These are phyloP conservation scores for Vanacampus margaritifer DNA, from an alignment of 2,113 vertebrate species.

Conservation along the genomic window DNA sequence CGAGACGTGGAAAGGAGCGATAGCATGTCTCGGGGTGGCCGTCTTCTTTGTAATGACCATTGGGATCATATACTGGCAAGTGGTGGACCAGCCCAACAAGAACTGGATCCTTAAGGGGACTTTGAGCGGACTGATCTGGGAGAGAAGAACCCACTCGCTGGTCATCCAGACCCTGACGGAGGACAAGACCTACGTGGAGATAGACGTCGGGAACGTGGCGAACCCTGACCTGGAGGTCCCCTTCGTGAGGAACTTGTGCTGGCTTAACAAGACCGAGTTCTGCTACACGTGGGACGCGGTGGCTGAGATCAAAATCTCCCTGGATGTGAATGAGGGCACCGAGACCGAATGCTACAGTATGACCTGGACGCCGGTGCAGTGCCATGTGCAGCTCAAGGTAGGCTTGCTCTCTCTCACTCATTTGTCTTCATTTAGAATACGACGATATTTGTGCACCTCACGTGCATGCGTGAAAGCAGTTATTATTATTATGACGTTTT, in stretches of 20 bases:
- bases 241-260: conserved; percentile 82
- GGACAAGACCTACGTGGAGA: conserved; percentile 76
- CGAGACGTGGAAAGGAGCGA: conserved; percentile 88
- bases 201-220: conserved; percentile 76
- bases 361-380: conserved; percentile 80
- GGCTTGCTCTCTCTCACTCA: not conserved
- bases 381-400: conserved; percentile 83
- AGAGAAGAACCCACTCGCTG: conserved; percentile 78
- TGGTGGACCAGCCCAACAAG: conserved; percentile 85
- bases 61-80: conserved; percentile 93
- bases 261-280: conserved; percentile 84
- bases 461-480: not conserved
- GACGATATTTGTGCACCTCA: not conserved
- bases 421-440: too few relatives aligned
- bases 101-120: conserved; percentile 87
- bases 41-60: conserved; percentile 91
- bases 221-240: conserved; percentile 75
- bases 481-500: too few relatives aligned
- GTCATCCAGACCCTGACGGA: conserved; percentile 78
- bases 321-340: conserved; percentile 68
- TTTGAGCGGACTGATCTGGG: conserved; percentile 83
- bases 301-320: conserved; percentile 78
- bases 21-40: conserved; percentile 86
- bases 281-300: conserved; percentile 87
- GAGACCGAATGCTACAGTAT: conserved; percentile 82